A percentile compares a stretch with the other conserved stretches of the same genome.
These are phyloP conservation scores for Entosphenus tridentatus DNA, from an alignment of 2,113 vertebrate species.

Conservation along the genomic window DNA sequence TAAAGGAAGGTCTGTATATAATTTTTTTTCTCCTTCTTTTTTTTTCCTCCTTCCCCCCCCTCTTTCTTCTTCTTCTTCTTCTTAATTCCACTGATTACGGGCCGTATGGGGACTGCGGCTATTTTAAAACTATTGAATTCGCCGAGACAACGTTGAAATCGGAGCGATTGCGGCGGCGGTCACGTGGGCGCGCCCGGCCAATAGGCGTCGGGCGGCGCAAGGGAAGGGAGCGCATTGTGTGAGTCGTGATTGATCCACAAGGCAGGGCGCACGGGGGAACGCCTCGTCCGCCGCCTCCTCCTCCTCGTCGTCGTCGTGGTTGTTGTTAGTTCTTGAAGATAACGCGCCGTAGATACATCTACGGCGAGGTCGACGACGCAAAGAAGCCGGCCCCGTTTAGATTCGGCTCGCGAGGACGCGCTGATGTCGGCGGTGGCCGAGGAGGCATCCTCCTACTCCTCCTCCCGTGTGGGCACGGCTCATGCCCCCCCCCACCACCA, in stretches of 20 bases:
- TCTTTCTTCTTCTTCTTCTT: slow-evolving; percentile 8
- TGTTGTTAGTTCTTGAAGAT: too few relatives aligned
- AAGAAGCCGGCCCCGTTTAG: too few relatives aligned
- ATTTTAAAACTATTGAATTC: slow-evolving; percentile 98
- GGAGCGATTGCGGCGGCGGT: slow-evolving; percentile 80
- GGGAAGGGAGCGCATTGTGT: slow-evolving; percentile 98
- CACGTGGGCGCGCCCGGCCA: slow-evolving; percentile 99
- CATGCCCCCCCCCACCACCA: too few relatives aligned
- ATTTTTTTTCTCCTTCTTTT: too few relatives aligned
- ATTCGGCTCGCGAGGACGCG: too few relatives aligned
- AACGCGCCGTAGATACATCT: too few relatives aligned
- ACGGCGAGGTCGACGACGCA: too few relatives aligned
- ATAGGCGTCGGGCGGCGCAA: slow-evolving; percentile 98
- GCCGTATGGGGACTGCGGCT: slow-evolving; percentile 69
- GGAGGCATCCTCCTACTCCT: too few relatives aligned
- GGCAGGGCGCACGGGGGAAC: slow-evolving; percentile 64
- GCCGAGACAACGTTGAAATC: slow-evolving; percentile 95
- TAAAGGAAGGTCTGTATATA: too few relatives aligned
- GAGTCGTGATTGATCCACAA: slow-evolving; percentile 92
- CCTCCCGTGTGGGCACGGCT: too few relatives aligned
- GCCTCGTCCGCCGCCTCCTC: slow-evolving; percentile 35
- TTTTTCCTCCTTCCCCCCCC: background rate
- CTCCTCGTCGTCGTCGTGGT: too few relatives aligned
- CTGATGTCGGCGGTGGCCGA: too few relatives aligned
- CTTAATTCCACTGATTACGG: slow-evolving; percentile 73